Evolutionary conservation across 2,888 invertebrate species (phyloP).

Genomic region (Phyllotreta cruciferae): DNA sequence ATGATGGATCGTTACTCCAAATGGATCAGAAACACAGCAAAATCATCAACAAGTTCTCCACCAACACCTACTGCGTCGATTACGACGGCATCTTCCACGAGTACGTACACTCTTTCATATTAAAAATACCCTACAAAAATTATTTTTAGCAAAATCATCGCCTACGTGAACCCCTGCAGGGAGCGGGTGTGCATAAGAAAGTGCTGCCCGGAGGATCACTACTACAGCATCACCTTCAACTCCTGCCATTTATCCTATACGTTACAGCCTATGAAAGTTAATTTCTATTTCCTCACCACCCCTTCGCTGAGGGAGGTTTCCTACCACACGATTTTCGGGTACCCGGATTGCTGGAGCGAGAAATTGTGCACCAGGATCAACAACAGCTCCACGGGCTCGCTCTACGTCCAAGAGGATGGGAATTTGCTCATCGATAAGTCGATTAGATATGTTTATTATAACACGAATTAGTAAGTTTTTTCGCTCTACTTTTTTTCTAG

Average conservation of each 20-base stretch:
- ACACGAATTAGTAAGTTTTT: not conserved
- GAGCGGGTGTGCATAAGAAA: slow-evolving; percentile 27
- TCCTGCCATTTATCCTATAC: not conserved
- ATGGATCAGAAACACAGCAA: not conserved
- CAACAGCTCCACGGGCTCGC: not conserved
- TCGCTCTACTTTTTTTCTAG: no score
- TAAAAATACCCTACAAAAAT: no score
- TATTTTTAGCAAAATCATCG: slow-evolving; percentile 3
- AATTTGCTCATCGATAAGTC: not conserved
- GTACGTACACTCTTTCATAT: slow-evolving; percentile 15
- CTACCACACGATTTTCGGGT: not conserved
- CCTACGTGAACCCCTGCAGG: slow-evolving; percentile 18
- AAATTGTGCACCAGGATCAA: not conserved
- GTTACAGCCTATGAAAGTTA: not conserved
- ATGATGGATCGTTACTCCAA: slow-evolving; percentile 8
- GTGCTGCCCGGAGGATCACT: slow-evolving; percentile 23
- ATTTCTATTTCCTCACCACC: slow-evolving; percentile 3
- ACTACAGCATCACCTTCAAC: not conserved
- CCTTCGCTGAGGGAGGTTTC: not conserved
- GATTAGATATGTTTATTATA: not conserved
- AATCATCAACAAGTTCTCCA: slow-evolving; percentile 10
- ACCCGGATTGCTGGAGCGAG: not conserved
- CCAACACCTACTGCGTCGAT: slow-evolving; percentile 17
- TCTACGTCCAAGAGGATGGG: slow-evolving; percentile 12
- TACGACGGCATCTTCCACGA: slow-evolving; percentile 14